Evolutionary conservation across 2,888 invertebrate genomes (phyloP).

Genomic region (Ischnus inquisitorius): DNA sequence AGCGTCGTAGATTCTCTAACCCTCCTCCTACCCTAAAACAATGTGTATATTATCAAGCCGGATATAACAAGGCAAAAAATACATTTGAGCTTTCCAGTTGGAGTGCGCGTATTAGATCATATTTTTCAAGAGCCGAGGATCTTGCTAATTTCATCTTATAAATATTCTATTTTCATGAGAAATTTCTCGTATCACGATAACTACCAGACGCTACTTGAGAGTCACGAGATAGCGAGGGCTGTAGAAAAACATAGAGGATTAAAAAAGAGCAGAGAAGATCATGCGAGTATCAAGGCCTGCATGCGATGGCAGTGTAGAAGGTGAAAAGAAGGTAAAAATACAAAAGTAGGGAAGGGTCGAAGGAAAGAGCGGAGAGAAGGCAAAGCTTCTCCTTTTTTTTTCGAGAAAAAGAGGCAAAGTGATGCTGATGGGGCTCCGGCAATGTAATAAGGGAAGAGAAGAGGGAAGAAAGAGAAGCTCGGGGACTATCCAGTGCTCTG

Average conservation of each 20-base stretch:
- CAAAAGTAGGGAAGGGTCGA: slow-evolving; percentile 7
- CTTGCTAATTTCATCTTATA: background rate
- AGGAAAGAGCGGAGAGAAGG: background rate
- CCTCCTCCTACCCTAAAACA: too few relatives aligned
- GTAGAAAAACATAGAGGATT: slow-evolving; percentile 4
- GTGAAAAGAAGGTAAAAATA: slow-evolving; percentile 40
- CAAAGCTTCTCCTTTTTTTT: slow-evolving; percentile 36
- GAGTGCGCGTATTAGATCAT: background rate
- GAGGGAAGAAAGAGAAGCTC: slow-evolving; percentile 46
- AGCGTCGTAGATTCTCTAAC: background rate
- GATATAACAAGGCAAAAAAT: too few relatives aligned
- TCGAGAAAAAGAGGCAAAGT: slow-evolving; percentile 49
- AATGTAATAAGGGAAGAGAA: slow-evolving; percentile 53
- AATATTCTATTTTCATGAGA: slow-evolving; percentile 40
- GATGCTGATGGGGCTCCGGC: slow-evolving; percentile 29
- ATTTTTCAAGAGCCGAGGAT: background rate
- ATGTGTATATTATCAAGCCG: background rate
- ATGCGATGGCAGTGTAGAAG: slow-evolving; percentile 44
- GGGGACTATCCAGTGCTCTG: slow-evolving; percentile 61
- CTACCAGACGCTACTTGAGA: slow-evolving; percentile 42
- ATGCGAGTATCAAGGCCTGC: slow-evolving; percentile 37
- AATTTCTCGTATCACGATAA: slow-evolving; percentile 24
- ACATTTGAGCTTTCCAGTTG: background rate
- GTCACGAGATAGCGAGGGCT: slow-evolving; percentile 24
- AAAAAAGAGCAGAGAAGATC: slow-evolving; percentile 46